A percentile compares a stretch with the other conserved stretches of the same genome.
phyloP scores from a whole-genome alignment of 1,140 invertebrate species.

The Zaprionus ghesquierei region DNA sequence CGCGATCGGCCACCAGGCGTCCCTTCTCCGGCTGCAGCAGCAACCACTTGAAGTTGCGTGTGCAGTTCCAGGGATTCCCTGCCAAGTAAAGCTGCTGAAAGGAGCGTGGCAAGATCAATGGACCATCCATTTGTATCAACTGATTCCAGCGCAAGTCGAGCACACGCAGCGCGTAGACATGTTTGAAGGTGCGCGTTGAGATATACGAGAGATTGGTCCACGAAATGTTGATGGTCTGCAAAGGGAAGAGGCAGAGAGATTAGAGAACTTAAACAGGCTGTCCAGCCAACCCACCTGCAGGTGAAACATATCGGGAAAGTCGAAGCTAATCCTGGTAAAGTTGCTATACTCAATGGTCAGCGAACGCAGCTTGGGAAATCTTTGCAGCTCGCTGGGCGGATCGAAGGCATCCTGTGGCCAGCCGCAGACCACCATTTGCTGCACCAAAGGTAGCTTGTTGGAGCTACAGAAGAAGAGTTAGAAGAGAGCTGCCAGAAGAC shows the following conservation, averaged over 20 bases:
- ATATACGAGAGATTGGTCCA: slow-evolving; percentile 82
- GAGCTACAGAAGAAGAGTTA: neutral
- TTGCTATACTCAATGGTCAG: slow-evolving; percentile 81
- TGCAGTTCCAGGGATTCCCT: slow-evolving; percentile 86
- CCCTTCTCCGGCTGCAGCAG: slow-evolving; percentile 81
- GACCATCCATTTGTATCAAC: slow-evolving; percentile 78
- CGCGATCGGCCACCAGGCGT: slow-evolving; percentile 83
- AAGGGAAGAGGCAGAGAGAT: neutral
- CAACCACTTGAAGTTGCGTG: slow-evolving; percentile 84
- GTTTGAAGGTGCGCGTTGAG: slow-evolving; percentile 76
- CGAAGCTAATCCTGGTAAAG: slow-evolving; percentile 71
- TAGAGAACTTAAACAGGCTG: neutral
- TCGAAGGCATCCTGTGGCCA: slow-evolving; percentile 75
- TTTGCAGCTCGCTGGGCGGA: slow-evolving; percentile 58
- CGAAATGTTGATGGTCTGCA: slow-evolving; percentile 82
- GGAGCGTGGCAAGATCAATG: slow-evolving; percentile 63
- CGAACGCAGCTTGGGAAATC: slow-evolving; percentile 71
- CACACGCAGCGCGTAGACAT: slow-evolving; percentile 68
- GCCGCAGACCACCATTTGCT: slow-evolving; percentile 69
- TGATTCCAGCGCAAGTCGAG: slow-evolving; percentile 84
- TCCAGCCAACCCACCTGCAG: slow-evolving; percentile 66
- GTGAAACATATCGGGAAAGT: slow-evolving; percentile 80
- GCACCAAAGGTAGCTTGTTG: slow-evolving; percentile 34
- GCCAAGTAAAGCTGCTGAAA: slow-evolving; percentile 82
- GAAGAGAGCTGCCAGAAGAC: too few relatives aligned